Conservation (phyloP, 2,113 vertebrate species). For the Haemorhous mexicanus region DNA sequence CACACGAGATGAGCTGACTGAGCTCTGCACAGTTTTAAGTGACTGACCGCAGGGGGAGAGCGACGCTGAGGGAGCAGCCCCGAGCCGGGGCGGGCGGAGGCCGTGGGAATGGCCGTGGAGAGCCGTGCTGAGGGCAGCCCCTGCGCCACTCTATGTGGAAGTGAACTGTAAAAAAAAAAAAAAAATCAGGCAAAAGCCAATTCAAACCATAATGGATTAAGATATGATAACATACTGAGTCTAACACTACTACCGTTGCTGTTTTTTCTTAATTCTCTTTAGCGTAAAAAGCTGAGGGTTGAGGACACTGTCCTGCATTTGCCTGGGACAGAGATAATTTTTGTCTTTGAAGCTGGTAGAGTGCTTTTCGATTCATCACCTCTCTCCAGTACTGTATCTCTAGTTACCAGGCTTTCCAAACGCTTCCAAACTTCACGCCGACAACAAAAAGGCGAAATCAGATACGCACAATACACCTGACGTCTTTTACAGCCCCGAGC, state of each 20-base stretch:
- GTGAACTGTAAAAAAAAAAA: not conserved
- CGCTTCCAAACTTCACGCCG: not conserved
- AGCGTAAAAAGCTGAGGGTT: not conserved
- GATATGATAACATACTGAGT: not conserved
- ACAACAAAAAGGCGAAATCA: not conserved
- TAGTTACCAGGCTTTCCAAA: not conserved
- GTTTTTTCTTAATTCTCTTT: not conserved
- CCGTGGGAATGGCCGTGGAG: not conserved
- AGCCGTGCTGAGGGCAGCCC: not conserved
- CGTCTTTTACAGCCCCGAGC: too few species aligned
- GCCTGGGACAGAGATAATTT: too few species aligned
- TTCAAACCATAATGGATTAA: not conserved
- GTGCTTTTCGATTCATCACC: not conserved
- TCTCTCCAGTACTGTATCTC: fast-evolving
- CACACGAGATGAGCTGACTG: fast-evolving
- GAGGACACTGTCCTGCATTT: not conserved
- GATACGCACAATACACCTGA: fast-evolving
- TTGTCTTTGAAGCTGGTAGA: not conserved
- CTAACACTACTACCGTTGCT: too few species aligned
- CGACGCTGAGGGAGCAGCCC: not conserved
- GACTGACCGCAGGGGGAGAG: not conserved
- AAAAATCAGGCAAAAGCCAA: not conserved
- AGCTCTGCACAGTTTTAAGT: not conserved
- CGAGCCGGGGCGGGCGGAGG: not conserved
- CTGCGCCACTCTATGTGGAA: not conserved